Base-by-base conservation (phyloP, 1,140 invertebrate genomes). In the Lerema accius region DNA sequence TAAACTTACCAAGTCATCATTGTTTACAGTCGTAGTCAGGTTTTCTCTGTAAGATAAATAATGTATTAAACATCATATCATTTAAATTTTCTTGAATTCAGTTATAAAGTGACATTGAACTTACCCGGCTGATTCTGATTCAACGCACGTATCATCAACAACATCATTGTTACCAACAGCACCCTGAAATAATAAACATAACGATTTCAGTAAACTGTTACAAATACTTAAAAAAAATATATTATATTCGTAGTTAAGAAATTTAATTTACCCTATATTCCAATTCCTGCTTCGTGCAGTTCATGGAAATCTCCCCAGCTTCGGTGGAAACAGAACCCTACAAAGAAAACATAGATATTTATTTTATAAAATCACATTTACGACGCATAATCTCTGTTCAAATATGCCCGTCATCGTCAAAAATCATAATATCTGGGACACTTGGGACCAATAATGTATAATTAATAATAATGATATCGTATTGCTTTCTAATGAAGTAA, bases 61-160 rank as follows among this genome's bases (percentile, higher is more conserved):
- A n/a, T n/a, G n/a, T n/a, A n/a, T n/a, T n/a, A n/a, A n/a, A n/a
- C n/a, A n/a, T n/a, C n/a, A n/a, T n/a, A n/a, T n/a, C n/a, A n/a
- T n/a, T n/a, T n/a, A n/a, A n/a, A n/a, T n/a, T n/a, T n/a, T n/a
- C n/a, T n/a, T n/a, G n/a, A n/a, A n/a, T n/a, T n/a, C n/a, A n/a
- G n/a, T n/a, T n/a, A n/a, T n/a, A n/a, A n/a, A n/a, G n/a, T 43
- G 6, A 35, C 15, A 13, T 42, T 42, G 16, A 19, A 42, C 68
- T 79, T 72, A 90, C 87, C 82, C 84, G 16, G 85, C 84, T 6
- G 84, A 82, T 71, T 89, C 86, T 1, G 87, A 86, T 62, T 81
- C 81, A 28, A 70, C 73, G 63, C 76, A 82, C 4, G 81, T 84
- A 50, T 87, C 84, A 59, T 90, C 80, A 15, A 70, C 71, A n/a